These are phyloP conservation scores for Cantharis lateralis DNA, from an alignment of 2,888 invertebrate genomes.

Conservation along the genomic window DNA sequence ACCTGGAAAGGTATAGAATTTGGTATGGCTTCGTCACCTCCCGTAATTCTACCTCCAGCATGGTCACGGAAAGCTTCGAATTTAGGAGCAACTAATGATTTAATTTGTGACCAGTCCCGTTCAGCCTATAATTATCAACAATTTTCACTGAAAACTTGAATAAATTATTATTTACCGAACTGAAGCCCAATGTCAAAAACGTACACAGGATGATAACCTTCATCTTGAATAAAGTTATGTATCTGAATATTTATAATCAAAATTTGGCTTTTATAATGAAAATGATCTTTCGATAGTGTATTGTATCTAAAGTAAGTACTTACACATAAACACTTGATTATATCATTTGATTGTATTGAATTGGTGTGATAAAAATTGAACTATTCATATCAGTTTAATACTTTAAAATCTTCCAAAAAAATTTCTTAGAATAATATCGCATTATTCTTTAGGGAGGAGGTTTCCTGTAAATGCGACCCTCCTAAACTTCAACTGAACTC, in stretches of 20 bases:
- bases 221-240: background rate
- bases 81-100: background rate
- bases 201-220: background rate
- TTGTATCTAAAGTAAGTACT: background rate
- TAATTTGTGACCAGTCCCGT: background rate
- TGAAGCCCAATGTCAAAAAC: background rate
- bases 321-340: too few species aligned
- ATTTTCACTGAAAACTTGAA: background rate
- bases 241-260: too few species aligned
- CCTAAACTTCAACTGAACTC: too few species aligned
- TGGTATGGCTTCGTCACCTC: background rate
- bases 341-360: too few species aligned
- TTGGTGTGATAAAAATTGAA: too few species aligned
- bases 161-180: background rate
- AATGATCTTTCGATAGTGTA: constrained; percentile 46
- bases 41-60: background rate
- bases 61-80: background rate
- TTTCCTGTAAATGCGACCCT: too few species aligned
- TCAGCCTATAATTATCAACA: background rate
- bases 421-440: too few species aligned
- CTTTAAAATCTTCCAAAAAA: too few species aligned
- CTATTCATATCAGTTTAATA: too few species aligned
- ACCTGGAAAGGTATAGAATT: background rate
- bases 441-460: too few species aligned
- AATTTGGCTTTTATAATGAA: background rate